Conservation (phyloP, 2,888 invertebrate species). For the Drosophila vallismaia region DNA sequence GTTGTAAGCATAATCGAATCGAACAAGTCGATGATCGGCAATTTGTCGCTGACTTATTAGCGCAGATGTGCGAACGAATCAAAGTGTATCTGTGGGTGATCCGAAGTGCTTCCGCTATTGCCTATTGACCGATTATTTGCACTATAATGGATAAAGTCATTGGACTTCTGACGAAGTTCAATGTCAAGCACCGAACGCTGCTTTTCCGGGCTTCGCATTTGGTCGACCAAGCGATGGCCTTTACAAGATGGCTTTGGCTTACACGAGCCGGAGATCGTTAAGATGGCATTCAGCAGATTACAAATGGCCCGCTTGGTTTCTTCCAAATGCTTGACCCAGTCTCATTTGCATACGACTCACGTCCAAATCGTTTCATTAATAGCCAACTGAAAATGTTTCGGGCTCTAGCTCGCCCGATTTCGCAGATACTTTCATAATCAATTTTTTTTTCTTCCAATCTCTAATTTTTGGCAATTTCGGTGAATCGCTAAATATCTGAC, state of each 20-base stretch:
- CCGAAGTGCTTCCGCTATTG: constrained; percentile 60
- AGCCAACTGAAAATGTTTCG: constrained; percentile 31
- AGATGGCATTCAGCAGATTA: constrained; percentile 30
- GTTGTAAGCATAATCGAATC: constrained; percentile 26
- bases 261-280: constrained; percentile 35
- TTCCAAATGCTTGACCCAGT: constrained; percentile 34
- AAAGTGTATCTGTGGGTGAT: constrained; percentile 31
- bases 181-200: constrained; percentile 49
- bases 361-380: constrained; percentile 56
- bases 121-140: constrained; percentile 6
- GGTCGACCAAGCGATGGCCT: constrained; percentile 4
- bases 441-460: constrained; percentile 29
- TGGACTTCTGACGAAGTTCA: constrained; percentile 60
- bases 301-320: constrained; percentile 19
- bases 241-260: constrained; percentile 30
- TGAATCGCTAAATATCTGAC: constrained; percentile 47
- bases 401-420: constrained; percentile 49
- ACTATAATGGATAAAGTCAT: constrained; percentile 30
- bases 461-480: constrained; percentile 30
- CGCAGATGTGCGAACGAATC: constrained; percentile 61
- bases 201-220: constrained; percentile 23
- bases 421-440: constrained; percentile 69
- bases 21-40: constrained; percentile 49
- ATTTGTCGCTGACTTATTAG: constrained; percentile 53
- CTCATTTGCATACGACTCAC: constrained; percentile 63